phyloP scores from a whole-genome alignment of 2,888 invertebrate genomes.

The Pseudoips prasinana region DNA sequence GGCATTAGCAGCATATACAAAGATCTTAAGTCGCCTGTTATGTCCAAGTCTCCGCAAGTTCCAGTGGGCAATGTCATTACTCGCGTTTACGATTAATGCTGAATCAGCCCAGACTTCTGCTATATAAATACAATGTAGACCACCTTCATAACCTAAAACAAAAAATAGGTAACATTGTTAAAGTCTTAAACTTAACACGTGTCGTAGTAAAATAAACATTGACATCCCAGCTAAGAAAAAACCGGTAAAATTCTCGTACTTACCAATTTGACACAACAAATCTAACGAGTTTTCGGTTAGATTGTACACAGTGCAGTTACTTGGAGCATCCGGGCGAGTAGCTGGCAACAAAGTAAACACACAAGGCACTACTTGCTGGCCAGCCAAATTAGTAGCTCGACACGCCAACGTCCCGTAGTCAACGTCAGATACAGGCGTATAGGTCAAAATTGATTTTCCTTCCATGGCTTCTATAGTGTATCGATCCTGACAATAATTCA shows the following conservation, averaged over 20 bases:
- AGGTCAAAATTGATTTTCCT: constrained; percentile 86
- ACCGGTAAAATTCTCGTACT: too few species aligned
- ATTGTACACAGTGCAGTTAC: constrained; percentile 90
- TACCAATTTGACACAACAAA: constrained; percentile 85
- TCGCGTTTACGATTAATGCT: constrained; percentile 85
- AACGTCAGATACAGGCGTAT: constrained; percentile 88
- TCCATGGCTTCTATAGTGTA: constrained; percentile 80
- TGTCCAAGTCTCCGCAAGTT: constrained; percentile 89
- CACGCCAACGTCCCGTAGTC: constrained; percentile 91
- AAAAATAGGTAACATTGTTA: not conserved
- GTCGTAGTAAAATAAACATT: too few species aligned
- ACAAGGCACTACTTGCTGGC: constrained; percentile 87
- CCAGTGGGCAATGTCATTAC: constrained; percentile 87
- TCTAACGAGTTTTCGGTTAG: constrained; percentile 89
- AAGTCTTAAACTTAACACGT: too few species aligned
- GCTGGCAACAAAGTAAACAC: constrained; percentile 89
- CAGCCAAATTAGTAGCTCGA: constrained; percentile 87
- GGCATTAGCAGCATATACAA: constrained; percentile 91
- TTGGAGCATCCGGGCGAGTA: constrained; percentile 89
- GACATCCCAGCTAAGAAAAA: too few species aligned
- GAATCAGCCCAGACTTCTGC: constrained; percentile 86
- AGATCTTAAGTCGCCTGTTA: constrained; percentile 88
- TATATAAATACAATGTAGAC: constrained; percentile 87
- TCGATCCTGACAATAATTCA: constrained; percentile 67
- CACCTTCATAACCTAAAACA: constrained; percentile 87